A percentile compares a stretch with the other conserved stretches of the same genome.
phyloP scores from a whole-genome alignment of 1,140 invertebrate species.

The Pteromalus puparum region DNA sequence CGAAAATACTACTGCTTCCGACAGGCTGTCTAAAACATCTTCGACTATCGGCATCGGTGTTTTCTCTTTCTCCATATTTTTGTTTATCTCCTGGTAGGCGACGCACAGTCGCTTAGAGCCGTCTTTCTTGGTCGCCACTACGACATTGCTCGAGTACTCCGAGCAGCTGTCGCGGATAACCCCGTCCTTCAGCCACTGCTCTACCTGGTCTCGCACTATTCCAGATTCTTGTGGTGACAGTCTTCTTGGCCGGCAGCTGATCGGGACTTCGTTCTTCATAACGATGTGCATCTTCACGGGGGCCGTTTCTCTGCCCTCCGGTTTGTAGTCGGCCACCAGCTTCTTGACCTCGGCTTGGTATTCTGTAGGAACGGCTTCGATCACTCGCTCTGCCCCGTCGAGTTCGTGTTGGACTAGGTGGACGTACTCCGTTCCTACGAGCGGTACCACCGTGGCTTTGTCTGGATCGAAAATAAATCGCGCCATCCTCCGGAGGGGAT shows the following conservation, averaged over 20 bases:
- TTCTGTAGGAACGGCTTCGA: too few relatives aligned
- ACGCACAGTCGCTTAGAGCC: too few relatives aligned
- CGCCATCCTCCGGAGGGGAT: background rate
- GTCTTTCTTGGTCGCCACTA: background rate
- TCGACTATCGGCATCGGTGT: conserved; percentile 52
- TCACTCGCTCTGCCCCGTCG: background rate
- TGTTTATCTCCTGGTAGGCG: conserved; percentile 45
- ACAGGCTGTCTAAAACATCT: conserved; percentile 49
- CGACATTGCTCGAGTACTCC: background rate
- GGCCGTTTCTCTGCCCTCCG: too few relatives aligned
- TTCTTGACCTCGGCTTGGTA: too few relatives aligned
- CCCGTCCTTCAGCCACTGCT: too few relatives aligned
- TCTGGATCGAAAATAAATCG: background rate
- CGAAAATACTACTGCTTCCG: conserved; percentile 55
- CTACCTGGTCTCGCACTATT: too few relatives aligned
- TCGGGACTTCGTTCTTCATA: too few relatives aligned
- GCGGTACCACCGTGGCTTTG: background rate
- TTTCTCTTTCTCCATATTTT: conserved; percentile 17
- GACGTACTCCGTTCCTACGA: background rate
- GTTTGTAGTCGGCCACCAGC: too few relatives aligned
- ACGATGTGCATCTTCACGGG: too few relatives aligned
- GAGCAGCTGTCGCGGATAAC: too few relatives aligned
- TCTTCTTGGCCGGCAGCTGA: too few relatives aligned
- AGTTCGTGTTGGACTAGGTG: background rate
- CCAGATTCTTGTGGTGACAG: too few relatives aligned